Percentiles rank a stretch among this genome's conserved stretches.
Conservation (phyloP, 2,797 vertebrate species). For the Loriculus beryllinus region DNA sequence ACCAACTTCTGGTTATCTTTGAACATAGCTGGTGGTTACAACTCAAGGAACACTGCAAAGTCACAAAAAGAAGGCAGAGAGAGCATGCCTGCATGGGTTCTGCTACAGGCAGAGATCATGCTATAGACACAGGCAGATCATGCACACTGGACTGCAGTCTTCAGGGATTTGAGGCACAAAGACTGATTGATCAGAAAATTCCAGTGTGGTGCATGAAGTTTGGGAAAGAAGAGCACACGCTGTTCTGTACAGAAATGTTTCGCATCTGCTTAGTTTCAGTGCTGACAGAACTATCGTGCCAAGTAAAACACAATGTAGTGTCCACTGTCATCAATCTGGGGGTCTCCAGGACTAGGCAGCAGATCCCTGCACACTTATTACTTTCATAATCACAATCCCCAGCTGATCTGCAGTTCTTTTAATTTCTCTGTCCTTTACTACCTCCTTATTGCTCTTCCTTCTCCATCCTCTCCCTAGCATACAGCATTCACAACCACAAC, state of each 20-base stretch:
- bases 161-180: not conserved
- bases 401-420: not conserved
- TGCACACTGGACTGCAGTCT: not conserved
- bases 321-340: not conserved
- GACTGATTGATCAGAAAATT: not conserved
- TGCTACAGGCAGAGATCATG: not conserved
- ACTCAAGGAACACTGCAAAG: not conserved
- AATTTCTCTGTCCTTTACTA: not conserved
- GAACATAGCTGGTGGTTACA: constrained; percentile 1
- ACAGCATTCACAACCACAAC: not conserved
- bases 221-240: accelerated
- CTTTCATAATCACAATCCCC: not conserved
- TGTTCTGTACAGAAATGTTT: not conserved
- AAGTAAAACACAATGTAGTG: not conserved
- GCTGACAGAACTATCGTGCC: not conserved
- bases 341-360: not conserved
- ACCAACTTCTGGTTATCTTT: not conserved
- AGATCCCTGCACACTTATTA: not conserved
- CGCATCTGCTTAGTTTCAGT: not conserved
- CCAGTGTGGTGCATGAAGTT: not conserved
- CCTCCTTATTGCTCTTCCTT: not conserved
- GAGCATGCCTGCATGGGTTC: not conserved
- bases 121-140: not conserved
- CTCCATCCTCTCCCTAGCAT: not conserved
- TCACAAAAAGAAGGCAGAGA: not conserved